Evolutionary conservation across 2,888 invertebrate species (phyloP).

Genomic region (Tillus elongatus): DNA sequence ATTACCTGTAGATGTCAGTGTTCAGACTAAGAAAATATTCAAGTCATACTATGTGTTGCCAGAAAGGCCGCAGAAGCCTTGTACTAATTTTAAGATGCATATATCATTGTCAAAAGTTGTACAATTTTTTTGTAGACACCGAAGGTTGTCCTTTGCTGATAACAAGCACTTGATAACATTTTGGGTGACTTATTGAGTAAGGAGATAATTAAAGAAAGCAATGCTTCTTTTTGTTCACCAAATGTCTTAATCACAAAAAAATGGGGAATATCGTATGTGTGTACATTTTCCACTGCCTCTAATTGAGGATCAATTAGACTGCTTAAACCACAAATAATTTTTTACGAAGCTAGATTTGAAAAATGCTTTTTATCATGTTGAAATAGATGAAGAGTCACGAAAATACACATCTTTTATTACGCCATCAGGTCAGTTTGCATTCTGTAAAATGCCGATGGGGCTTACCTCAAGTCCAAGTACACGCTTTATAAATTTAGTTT

Average conservation of each 20-base stretch:
- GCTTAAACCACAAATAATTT: conserved; percentile 22
- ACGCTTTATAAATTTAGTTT: no score
- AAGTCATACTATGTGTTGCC: conserved; percentile 7
- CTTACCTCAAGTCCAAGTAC: conserved; percentile 25
- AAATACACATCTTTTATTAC: conserved; percentile 29
- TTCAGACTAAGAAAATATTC: no score
- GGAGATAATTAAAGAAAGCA: conserved; percentile 27
- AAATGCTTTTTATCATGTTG: conserved; percentile 28
- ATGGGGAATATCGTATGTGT: conserved; percentile 23
- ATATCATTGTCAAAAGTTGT: conserved; percentile 9
- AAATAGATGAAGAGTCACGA: conserved; percentile 21
- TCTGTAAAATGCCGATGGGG: conserved; percentile 30
- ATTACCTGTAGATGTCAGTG: no score
- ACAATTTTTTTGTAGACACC: conserved; percentile 14
- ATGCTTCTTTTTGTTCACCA: conserved; percentile 23
- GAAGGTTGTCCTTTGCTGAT: conserved; percentile 20
- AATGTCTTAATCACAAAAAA: conserved; percentile 25
- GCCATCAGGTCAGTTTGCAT: no score
- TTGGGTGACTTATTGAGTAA: conserved; percentile 18
- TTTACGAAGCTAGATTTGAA: conserved; percentile 28
- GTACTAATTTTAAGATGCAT: conserved; percentile 9
- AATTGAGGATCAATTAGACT: conserved; percentile 27
- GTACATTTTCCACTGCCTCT: conserved; percentile 25
- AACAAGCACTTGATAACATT: conserved; percentile 15
- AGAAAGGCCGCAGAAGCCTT: conserved; percentile 2